phyloP scores from a whole-genome alignment of 2,888 invertebrate species.

The Brenthis ino region DNA sequence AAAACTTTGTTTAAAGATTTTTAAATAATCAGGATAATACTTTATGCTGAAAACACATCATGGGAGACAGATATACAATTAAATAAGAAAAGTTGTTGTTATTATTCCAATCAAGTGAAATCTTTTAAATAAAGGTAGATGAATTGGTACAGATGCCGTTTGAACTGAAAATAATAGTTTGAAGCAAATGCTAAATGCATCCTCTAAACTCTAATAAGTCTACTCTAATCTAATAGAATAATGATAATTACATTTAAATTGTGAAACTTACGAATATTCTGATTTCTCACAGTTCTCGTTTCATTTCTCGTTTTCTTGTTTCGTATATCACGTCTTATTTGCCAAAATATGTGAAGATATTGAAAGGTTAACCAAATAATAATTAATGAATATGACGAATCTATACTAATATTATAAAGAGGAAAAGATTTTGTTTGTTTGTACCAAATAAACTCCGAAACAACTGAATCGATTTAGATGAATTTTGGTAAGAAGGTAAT shows the following conservation, averaged over 20 bases:
- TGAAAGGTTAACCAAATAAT: no score
- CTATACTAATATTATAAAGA: no score
- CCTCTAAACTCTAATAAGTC: no score
- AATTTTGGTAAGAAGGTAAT: no score
- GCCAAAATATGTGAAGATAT: no score
- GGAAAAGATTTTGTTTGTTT: no score
- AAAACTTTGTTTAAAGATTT: neutral
- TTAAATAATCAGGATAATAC: neutral
- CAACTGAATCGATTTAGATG: no score
- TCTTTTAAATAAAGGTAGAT: slow-evolving; percentile 8
- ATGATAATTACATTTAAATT: slow-evolving; percentile 3
- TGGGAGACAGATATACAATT: slow-evolving; percentile 2
- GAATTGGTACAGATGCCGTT: neutral
- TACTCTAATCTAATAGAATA: no score
- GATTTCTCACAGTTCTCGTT: neutral
- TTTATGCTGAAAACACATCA: neutral
- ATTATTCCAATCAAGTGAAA: neutral
- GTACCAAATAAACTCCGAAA: no score
- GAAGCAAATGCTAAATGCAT: slow-evolving; percentile 14
- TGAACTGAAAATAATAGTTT: slow-evolving; percentile 6
- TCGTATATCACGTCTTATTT: no score
- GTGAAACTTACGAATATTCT: neutral
- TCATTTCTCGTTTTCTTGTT: no score
- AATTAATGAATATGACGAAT: no score
- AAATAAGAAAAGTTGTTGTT: neutral